Evolutionary conservation across 2,888 invertebrate genomes (phyloP), one percentile per base, ranked within the genome.

Genomic region (Lithophane socia): DNA sequence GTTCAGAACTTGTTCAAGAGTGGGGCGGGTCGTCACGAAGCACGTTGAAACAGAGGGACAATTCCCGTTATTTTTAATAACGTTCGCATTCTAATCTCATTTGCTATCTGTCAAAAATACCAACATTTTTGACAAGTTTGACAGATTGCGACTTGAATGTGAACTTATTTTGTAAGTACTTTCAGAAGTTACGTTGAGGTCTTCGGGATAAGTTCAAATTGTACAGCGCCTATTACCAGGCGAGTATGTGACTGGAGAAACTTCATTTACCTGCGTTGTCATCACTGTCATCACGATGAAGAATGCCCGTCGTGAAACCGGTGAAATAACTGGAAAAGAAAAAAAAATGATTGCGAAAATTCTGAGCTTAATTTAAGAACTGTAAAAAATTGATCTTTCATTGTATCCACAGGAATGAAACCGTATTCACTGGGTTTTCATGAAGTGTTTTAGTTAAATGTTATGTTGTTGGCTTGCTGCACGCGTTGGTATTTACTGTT

Each of bases 251-350:
- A 47, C 10, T 44, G 3, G 7, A 29, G 16, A 54, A 67, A 13
- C 2, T 21, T 60, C 42, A 73, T 37, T 78, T 90, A 96, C 96
- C 92, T 96, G 96, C 72, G 92, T 76, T 42, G 92, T 85, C 0
- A 95, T 86, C 0, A 91, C 86, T 2, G 90, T 87, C 3, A 91
- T 91, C 24, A 97, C 92, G 69, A 97, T 91, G 2, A 91, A 78
- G 68, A 94, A 94, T 0, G 92, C 95, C 0, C 93, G 91, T 2
- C 91, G 87, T 1, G 94, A 93, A 2, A 92, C 84, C 0, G 92
- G 90, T 0, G 94, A 92, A 0, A 87, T 73, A 66, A 93, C 94
- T 95, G 91, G 18, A 91, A 90, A 7, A 81, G 13, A 67, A 67
- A 10, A 37, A 37, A 4, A 44, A 37, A n/a, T 21, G 0, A 24